Evolutionary conservation across 2,888 invertebrate genomes (phyloP), one percentile per base, ranked within the genome.

Genomic region (Ormyrus pomaceus): DNA sequence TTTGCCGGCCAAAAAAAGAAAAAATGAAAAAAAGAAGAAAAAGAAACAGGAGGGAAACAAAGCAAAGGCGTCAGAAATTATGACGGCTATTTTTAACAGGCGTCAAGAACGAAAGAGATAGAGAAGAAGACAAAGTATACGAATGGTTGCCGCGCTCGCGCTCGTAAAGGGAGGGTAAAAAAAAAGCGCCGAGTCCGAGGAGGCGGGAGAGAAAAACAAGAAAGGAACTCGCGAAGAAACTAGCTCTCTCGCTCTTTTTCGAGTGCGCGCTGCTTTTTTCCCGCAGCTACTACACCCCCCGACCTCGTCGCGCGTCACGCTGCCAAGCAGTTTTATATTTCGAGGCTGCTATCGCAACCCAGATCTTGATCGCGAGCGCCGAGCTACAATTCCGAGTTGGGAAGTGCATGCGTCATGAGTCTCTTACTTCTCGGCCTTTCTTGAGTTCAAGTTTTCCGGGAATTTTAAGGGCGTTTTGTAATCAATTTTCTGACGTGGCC

Each of bases 51-150:
- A 34, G 34, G 34, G 34, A 34, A 34, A 34, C 34, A 34, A 34
- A 34, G 34, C 34, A 34, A 34, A 34, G 34, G 34, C 34, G 59
- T 46, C 61, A n/a, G 61, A 61, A 76, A 76, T 76, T 76, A 76
- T 76, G 75, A 69, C 68, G 68, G 75, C 75, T 68, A 76, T 53
- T 76, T 66, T 61, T 68, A 76, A 69, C 45, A 59, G 66, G 9
- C 64, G 55, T 51, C 75, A 53, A 19, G 58, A 56, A 65, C 34
- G 68, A 61, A 76, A 68, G 55, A 68, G 75, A 76, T 61, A 69
- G 66, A 68, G 50, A 10, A 59, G 48, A 48, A 68, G 68, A 66
- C 66, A 53, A 66, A 66, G 45, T 34, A 34, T 34, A 34, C 34
- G 34, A 34, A 34, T 34, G 34, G 34, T 34, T 34, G 34, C 34